Conservation (phyloP, 1,140 invertebrate genomes). For the Drosophila santomea region DNA sequence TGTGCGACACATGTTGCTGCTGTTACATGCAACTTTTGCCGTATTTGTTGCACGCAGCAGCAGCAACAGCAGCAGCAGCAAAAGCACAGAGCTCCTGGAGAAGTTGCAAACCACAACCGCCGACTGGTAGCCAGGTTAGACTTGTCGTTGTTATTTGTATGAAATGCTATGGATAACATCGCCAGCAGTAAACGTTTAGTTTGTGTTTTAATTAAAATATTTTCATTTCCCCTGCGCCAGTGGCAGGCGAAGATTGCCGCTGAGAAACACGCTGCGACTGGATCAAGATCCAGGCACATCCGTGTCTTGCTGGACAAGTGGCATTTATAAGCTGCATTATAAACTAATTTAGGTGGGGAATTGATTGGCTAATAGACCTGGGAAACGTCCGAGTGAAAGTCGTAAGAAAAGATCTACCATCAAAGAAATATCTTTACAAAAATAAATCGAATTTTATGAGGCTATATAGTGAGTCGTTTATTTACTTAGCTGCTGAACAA, state of each 20-base stretch:
- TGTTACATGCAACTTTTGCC: slow-evolving; percentile 79
- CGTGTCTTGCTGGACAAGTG: slow-evolving; percentile 62
- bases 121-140: slow-evolving; percentile 31
- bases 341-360: slow-evolving; percentile 68
- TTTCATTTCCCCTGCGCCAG: slow-evolving; percentile 58
- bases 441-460: not conserved
- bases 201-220: slow-evolving; percentile 83
- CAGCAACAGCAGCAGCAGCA: slow-evolving; percentile 53
- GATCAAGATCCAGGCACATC: slow-evolving; percentile 72
- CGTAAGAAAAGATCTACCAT: not conserved
- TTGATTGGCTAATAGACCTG: slow-evolving; percentile 62
- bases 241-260: slow-evolving; percentile 37
- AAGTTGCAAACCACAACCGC: slow-evolving; percentile 31
- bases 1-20: slow-evolving; percentile 77
- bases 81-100: slow-evolving; percentile 25
- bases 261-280: slow-evolving; percentile 41
- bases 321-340: slow-evolving; percentile 68
- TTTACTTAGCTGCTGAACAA: not conserved
- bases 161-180: slow-evolving; percentile 72
- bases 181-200: slow-evolving; percentile 80
- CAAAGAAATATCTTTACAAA: not conserved
- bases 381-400: slow-evolving; percentile 24
- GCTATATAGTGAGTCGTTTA: not conserved
- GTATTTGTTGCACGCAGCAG: slow-evolving; percentile 70
- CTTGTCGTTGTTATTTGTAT: slow-evolving; percentile 65